Percentiles rank a stretch among this genome's conserved stretches.
phyloP scores from a whole-genome alignment of 2,797 vertebrate genomes.

The Sparidentex hasta region DNA sequence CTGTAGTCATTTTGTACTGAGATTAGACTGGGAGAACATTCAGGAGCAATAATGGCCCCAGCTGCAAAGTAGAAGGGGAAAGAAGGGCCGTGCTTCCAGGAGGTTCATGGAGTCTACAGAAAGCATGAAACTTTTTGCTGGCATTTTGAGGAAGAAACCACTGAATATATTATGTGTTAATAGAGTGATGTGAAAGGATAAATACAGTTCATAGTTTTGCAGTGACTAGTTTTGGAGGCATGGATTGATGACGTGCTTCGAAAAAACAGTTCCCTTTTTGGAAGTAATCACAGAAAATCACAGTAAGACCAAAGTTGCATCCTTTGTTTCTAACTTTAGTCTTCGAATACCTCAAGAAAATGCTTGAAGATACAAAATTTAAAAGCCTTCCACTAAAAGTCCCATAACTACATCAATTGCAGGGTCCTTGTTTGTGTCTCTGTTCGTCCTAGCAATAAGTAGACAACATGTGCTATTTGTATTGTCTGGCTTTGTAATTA shows the following conservation, averaged over 20 bases:
- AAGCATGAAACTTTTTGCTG: constrained; percentile 20
- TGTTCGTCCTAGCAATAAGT: constrained; percentile 35
- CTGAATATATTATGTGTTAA: background rate
- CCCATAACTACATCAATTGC: constrained; percentile 41
- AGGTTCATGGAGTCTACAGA: background rate
- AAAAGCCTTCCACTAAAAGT: constrained; percentile 48
- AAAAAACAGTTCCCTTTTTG: background rate
- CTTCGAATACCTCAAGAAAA: constrained; percentile 30
- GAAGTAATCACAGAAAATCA: constrained; percentile 1
- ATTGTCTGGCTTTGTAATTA: constrained; percentile 53
- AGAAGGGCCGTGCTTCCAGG: background rate
- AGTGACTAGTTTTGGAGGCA: constrained; percentile 4
- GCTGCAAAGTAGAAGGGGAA: background rate
- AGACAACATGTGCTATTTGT: constrained; percentile 49
- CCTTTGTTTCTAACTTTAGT: constrained; percentile 44
- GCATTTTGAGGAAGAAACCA: background rate
- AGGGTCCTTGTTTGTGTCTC: constrained; percentile 27
- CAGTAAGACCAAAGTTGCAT: constrained; percentile 11
- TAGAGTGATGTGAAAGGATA: background rate
- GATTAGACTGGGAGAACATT: too few species aligned
- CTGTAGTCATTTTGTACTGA: too few species aligned
- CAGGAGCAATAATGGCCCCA: too few species aligned
- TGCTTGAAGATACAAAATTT: constrained; percentile 18
- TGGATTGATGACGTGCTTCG: constrained; percentile 25
- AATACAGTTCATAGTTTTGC: background rate